These are phyloP conservation scores for Nebria ingens DNA, from an alignment of 1,140 invertebrate species.

Conservation along the genomic window DNA sequence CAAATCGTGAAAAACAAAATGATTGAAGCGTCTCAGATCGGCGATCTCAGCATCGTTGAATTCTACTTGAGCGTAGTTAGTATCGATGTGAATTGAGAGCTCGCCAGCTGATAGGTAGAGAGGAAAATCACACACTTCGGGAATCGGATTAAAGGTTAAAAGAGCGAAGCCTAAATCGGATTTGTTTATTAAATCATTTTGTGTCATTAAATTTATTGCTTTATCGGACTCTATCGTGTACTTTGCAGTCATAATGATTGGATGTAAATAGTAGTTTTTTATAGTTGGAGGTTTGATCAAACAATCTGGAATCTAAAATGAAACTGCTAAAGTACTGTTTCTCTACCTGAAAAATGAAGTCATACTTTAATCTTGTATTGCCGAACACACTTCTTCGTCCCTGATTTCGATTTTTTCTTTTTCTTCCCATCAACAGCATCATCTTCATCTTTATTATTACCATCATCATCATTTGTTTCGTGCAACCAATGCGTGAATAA, in stretches of 20 bases:
- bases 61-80: constrained; percentile 39
- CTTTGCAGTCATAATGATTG: too few relatives aligned
- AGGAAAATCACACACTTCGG: constrained; percentile 60
- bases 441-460: constrained; percentile 18
- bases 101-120: constrained; percentile 77
- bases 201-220: too few relatives aligned
- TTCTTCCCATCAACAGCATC: neutral
- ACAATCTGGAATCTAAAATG: constrained; percentile 31
- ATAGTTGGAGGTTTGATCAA: constrained; percentile 24
- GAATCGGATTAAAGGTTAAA: constrained; percentile 44
- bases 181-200: too few relatives aligned
- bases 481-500: constrained; percentile 44
- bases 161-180: constrained; percentile 42
- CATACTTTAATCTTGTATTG: constrained; percentile 60
- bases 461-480: constrained; percentile 28
- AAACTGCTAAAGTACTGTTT: too few relatives aligned
- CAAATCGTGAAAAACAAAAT: constrained; percentile 56
- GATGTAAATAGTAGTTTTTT: too few relatives aligned
- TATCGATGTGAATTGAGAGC: constrained; percentile 50
- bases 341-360: too few relatives aligned
- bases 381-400: constrained; percentile 60
- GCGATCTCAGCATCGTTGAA: constrained; percentile 45
- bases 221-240: too few relatives aligned
- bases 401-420: constrained; percentile 37
- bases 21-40: constrained; percentile 45